Conservation (phyloP, 2,797 vertebrate species). For the Sebastes aleutianus region DNA sequence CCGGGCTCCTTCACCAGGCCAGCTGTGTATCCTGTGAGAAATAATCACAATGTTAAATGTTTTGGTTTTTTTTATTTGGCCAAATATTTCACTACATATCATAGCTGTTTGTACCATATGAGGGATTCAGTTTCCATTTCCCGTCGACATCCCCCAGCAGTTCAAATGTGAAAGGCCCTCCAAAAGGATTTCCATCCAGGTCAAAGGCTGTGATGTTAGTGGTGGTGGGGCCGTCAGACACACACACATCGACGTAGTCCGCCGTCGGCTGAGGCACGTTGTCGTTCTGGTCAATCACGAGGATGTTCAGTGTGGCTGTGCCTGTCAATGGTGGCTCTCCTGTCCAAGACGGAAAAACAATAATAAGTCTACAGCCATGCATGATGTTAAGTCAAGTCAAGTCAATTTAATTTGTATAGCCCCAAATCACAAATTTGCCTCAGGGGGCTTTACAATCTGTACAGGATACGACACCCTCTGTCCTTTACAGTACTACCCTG, state of each 20-base stretch:
- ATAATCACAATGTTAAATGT: background rate
- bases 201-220: conserved; percentile 70
- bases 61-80: background rate
- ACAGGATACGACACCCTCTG: no score
- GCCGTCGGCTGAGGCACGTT: conserved; percentile 55
- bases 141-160: conserved; percentile 57
- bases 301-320: conserved; percentile 67
- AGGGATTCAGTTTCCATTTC: conserved; percentile 67
- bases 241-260: conserved; percentile 53
- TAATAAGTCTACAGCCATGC: background rate
- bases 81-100: background rate
- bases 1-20: conserved; percentile 61
- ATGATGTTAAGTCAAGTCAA: background rate
- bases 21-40: conserved; percentile 54
- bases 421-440: no score
- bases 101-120: conserved; percentile 52
- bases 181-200: conserved; percentile 63
- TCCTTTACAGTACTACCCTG: background rate
- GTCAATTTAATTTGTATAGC: no score
- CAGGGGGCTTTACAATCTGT: no score
- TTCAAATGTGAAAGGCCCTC: conserved; percentile 74
- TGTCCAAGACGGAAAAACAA: conserved; percentile 19
- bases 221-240: conserved; percentile 45
- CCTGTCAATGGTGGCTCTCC: conserved; percentile 71
- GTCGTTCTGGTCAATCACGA: conserved; percentile 74